Evolutionary conservation across 2,888 invertebrate species (phyloP).

Genomic region (Agriopis leucophaearia): DNA sequence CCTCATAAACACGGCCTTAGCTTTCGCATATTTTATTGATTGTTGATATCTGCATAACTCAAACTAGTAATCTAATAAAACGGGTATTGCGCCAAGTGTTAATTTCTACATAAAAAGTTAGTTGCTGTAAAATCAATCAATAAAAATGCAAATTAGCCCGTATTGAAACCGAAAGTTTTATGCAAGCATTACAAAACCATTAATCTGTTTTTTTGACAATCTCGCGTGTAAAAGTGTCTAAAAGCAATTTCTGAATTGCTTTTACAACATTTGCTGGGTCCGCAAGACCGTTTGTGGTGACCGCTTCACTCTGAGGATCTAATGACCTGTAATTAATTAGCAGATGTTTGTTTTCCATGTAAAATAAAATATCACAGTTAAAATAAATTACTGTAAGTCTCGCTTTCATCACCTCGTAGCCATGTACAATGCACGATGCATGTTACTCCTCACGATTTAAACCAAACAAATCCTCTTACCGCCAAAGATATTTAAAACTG

Average conservation of each 20-base stretch:
- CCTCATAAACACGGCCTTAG: not conserved
- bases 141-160: conserved; percentile 61
- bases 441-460: conserved; percentile 31
- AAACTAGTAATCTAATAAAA: conserved; percentile 9
- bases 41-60: conserved; percentile 10
- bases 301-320: not conserved
- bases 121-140: conserved; percentile 36
- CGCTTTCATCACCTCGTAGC: conserved; percentile 15
- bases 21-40: not conserved
- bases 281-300: conserved; percentile 33
- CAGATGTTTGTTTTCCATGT: too few species aligned
- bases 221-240: conserved; percentile 78
- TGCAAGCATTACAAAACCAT: conserved; percentile 60
- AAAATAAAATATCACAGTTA: conserved; percentile 19
- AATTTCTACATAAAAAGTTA: conserved; percentile 20
- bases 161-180: conserved; percentile 77
- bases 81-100: not conserved
- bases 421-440: conserved; percentile 28
- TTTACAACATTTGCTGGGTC: conserved; percentile 23
- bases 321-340: too few species aligned
- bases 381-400: not conserved
- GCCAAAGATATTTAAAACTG: too few species aligned
- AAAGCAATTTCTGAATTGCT: conserved; percentile 52
- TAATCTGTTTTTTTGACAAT: conserved; percentile 70
- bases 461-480: conserved; percentile 6